phyloP scores from a whole-genome alignment of 1,140 invertebrate species.

The Charaxes varanes region DNA sequence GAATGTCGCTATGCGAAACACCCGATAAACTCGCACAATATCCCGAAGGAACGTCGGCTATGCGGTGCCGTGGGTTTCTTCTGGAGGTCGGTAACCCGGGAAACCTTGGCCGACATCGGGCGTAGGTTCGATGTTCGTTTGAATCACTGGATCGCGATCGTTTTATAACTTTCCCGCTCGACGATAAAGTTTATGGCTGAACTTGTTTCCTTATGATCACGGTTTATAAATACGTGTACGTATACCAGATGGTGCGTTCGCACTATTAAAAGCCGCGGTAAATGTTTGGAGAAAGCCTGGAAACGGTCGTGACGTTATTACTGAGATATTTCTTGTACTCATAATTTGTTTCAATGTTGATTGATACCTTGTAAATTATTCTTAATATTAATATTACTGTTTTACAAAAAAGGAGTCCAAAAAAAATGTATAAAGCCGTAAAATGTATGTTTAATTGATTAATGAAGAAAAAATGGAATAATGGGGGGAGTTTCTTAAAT shows the following conservation, averaged over 20 bases:
- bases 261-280: constrained; percentile 19
- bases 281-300: constrained; percentile 16
- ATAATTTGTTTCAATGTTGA: too few species aligned
- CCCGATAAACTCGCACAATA: constrained; percentile 28
- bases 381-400: too few species aligned
- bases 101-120: constrained; percentile 69
- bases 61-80: constrained; percentile 30
- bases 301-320: constrained; percentile 1
- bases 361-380: too few species aligned
- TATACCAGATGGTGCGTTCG: constrained; percentile 21
- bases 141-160: constrained; percentile 33
- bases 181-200: constrained; percentile 49
- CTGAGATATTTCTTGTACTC: constrained; percentile 2
- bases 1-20: constrained; percentile 42
- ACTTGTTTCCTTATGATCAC: constrained; percentile 43
- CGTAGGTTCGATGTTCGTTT: constrained; percentile 47
- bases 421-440: too few species aligned
- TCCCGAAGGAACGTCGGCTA: constrained; percentile 9
- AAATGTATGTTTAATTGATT: too few species aligned
- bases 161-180: constrained; percentile 58
- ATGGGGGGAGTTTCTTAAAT: too few species aligned
- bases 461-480: too few species aligned
- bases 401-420: too few species aligned
- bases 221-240: constrained; percentile 22
- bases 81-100: constrained; percentile 38